A percentile compares a stretch with the other conserved stretches of the same genome.
Conservation (phyloP, 2,113 vertebrate genomes). For the Delphinus delphis region DNA sequence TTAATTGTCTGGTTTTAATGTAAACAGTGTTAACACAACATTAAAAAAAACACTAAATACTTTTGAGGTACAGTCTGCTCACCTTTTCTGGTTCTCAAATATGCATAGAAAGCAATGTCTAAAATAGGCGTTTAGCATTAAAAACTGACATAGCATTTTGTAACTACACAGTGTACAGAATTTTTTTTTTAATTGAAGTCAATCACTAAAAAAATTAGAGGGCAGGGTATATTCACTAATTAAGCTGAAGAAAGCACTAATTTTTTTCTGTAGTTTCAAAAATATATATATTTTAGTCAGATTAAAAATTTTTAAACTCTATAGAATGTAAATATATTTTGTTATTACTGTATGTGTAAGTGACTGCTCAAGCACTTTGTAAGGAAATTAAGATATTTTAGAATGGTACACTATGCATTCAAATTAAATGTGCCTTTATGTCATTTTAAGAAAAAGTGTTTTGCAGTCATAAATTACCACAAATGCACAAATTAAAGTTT, state of each 20-base stretch:
- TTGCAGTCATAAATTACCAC: slow-evolving; percentile 91
- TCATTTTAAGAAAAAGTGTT: slow-evolving; percentile 86
- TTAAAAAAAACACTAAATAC: slow-evolving; percentile 79
- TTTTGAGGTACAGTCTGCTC: slow-evolving; percentile 87
- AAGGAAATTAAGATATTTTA: slow-evolving; percentile 88
- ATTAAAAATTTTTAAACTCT: slow-evolving; percentile 91
- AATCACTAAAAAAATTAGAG: slow-evolving; percentile 87
- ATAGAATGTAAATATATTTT: slow-evolving; percentile 95
- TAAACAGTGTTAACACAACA: slow-evolving; percentile 71
- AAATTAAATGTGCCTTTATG: slow-evolving; percentile 90
- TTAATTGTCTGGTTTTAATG: slow-evolving; percentile 75
- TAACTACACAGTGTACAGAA: slow-evolving; percentile 86
- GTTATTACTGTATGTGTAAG: slow-evolving; percentile 89
- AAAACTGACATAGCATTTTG: slow-evolving; percentile 82
- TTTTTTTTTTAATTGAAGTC: slow-evolving; percentile 84
- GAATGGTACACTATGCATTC: slow-evolving; percentile 94
- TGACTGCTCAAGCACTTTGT: slow-evolving; percentile 94
- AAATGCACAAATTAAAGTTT: slow-evolving; percentile 95
- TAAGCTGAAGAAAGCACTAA: slow-evolving; percentile 96
- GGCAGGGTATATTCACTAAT: slow-evolving; percentile 91
- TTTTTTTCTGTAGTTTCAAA: slow-evolving; percentile 92
- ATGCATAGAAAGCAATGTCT: slow-evolving; percentile 76
- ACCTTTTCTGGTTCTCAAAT: slow-evolving; percentile 79
- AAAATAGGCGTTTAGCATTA: slow-evolving; percentile 79
- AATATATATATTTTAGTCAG: slow-evolving; percentile 88